Evolutionary conservation across 2,888 invertebrate genomes (phyloP).

Genomic region (Dioctria rufipes): DNA sequence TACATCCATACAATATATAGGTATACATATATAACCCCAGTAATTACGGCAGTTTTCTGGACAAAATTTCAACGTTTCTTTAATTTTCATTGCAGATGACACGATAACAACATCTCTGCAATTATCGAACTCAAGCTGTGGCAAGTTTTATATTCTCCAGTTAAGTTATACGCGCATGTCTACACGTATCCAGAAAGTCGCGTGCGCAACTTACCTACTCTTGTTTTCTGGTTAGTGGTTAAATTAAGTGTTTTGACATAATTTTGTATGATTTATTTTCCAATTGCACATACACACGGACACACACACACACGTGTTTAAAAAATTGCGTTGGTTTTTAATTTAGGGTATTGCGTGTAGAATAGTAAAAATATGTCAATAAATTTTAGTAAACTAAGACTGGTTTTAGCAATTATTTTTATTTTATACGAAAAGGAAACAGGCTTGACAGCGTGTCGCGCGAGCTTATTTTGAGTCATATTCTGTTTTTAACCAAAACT

Average conservation of each 20-base stretch:
- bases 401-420: not conserved
- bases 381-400: not conserved
- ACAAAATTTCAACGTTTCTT: conserved; percentile 32
- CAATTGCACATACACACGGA: not conserved
- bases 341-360: too few relatives aligned
- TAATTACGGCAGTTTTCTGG: conserved; percentile 24
- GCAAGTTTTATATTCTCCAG: not conserved
- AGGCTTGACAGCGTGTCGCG: not conserved
- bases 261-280: conserved; percentile 18
- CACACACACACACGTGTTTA: too few relatives aligned
- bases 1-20: too few relatives aligned
- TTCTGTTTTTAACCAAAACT: too few relatives aligned
- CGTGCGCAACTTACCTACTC: conserved; percentile 19
- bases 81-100: conserved; percentile 38
- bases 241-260: conserved; percentile 45
- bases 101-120: conserved; percentile 35
- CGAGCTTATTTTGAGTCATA: too few relatives aligned
- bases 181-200: conserved; percentile 25
- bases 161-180: not conserved
- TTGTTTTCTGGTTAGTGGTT: conserved; percentile 38
- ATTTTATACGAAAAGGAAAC: not conserved
- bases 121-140: conserved; percentile 27
- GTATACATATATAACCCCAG: not conserved
- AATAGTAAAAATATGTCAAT: not conserved
- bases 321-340: too few relatives aligned